phyloP scores from a whole-genome alignment of 2,888 invertebrate genomes.

The Empis livida region DNA sequence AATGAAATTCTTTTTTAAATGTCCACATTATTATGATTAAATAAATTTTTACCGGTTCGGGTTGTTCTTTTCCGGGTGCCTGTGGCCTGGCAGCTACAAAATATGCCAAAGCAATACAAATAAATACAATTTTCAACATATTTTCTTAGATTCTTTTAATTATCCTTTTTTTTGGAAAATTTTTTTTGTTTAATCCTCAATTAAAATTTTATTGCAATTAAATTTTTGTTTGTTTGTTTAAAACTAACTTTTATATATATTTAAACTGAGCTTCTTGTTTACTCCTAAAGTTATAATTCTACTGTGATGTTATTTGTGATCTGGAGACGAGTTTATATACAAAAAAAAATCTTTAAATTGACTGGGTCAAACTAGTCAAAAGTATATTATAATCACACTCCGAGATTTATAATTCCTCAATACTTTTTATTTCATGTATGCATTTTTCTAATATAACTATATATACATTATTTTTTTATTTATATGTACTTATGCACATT shows the following conservation, averaged over 20 bases:
- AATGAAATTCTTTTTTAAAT: too few species aligned
- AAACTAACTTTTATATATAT: too few species aligned
- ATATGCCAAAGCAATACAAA: constrained; percentile 15
- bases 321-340: not conserved
- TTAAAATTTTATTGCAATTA: too few species aligned
- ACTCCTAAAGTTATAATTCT: not conserved
- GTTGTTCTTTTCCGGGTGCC: constrained; percentile 20
- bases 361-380: not conserved
- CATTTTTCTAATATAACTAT: too few species aligned
- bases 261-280: too few species aligned
- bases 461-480: too few species aligned
- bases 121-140: constrained; percentile 19
- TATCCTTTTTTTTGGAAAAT: not conserved
- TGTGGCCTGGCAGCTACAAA: constrained; percentile 21
- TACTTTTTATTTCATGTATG: too few species aligned
- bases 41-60: constrained; percentile 22
- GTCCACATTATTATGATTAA: not conserved
- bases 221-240: not conserved
- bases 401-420: too few species aligned
- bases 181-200: not conserved
- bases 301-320: not conserved
- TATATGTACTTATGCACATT: too few species aligned
- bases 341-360: not conserved
- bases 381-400: not conserved
- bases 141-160: not conserved